Base-by-base conservation (phyloP, 2,797 vertebrate genomes). In the Liparis tanakae region DNA sequence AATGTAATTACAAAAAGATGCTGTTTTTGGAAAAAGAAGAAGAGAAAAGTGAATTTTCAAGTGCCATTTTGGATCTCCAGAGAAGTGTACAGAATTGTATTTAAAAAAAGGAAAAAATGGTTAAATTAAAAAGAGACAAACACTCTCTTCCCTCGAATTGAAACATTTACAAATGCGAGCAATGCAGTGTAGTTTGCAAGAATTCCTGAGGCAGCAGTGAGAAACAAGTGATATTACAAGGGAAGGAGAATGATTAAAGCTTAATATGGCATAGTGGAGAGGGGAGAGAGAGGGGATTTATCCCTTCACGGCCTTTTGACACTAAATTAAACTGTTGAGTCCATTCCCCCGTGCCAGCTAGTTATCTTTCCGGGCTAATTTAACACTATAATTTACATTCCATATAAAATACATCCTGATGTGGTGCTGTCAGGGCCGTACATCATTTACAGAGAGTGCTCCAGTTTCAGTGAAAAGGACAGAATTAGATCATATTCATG, bases 401-500 rank as follows among this genome's bases (percentile, higher is more conserved):
- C 93, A 91, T 93, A 95, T 95, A 95, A 95, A 95, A 94, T 92
- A 94, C 96, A 95, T 93, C 92, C 95, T 79, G 93, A 97, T 96
- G 94, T 95, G 94, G 92, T 85, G 87, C 95, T 96, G 96, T 96
- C 95, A 95, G 91, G 92, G 94, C 96, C 90, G 95, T 97, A 97
- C 95, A 99, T 99, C 97, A 98, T 96, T 96, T 94, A 95, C 95
- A 94, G 95, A 96, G 96, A 96, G 97, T 96, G 93, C 96, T 97
- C 95, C 95, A 95, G 96, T 98, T 98, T 94, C 97, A 96, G 95
- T 94, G 95, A 97, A 98, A 98, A 98, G 97, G 97, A 98, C 97
- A 96, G 97, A 99, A 99, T 99, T 99, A 99, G 98, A 99, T 99
- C 97, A 98, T 97, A 98, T 98, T 99, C 97, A 98, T 98, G 97